A percentile compares a stretch with the other conserved stretches of the same genome.
Conservation (phyloP, 2,113 vertebrate genomes). For the Aegithalos caudatus region DNA sequence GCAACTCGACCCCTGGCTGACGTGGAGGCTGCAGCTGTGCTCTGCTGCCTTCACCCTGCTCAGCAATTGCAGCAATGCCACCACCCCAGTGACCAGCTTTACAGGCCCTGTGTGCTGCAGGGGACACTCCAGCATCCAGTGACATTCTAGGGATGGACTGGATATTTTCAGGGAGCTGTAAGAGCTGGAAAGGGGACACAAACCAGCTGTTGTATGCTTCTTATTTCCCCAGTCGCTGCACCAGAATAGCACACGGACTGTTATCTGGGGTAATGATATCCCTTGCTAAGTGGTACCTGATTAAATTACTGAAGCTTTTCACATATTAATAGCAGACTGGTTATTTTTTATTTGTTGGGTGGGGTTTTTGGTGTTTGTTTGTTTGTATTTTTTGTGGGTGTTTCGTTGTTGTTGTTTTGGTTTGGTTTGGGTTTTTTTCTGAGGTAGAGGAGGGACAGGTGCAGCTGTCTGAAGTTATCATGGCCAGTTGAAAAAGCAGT, state of each 20-base stretch:
- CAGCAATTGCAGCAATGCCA: background rate
- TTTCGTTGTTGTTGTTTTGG: too few relatives aligned
- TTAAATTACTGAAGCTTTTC: background rate
- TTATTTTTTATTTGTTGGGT: background rate
- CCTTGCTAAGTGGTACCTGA: background rate
- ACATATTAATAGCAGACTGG: background rate
- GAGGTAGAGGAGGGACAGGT: background rate
- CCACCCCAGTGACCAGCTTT: background rate
- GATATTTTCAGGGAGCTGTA: background rate
- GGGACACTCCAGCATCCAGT: background rate
- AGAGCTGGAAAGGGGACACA: background rate
- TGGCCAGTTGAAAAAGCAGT: background rate
- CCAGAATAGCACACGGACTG: background rate
- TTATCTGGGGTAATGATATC: background rate
- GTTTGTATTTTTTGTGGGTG: too few relatives aligned
- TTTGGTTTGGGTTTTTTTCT: background rate
- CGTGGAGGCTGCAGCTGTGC: background rate
- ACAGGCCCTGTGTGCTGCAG: background rate
- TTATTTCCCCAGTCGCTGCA: background rate
- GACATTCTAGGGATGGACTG: background rate
- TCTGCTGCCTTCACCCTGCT: background rate
- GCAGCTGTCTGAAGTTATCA: background rate
- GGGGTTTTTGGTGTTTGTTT: too few relatives aligned
- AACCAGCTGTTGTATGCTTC: slow-evolving; percentile 5
- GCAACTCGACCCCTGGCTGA: background rate